A percentile compares a stretch with the other conserved stretches of the same genome.
These are phyloP conservation scores for Tethea ocularis DNA, from an alignment of 2,888 invertebrate genomes.

Conservation along the genomic window DNA sequence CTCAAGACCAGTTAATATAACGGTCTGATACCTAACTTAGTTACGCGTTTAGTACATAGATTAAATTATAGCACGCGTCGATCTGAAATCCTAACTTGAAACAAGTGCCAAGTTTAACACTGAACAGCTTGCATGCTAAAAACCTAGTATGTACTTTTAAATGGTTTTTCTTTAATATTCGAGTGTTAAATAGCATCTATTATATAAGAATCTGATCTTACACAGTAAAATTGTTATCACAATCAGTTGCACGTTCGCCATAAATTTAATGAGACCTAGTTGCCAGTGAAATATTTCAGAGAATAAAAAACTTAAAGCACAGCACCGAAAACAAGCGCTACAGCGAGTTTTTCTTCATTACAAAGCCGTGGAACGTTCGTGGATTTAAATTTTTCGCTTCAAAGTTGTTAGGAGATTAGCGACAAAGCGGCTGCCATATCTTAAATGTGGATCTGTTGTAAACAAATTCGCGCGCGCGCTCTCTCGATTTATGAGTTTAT, in stretches of 20 bases:
- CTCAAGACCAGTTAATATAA: neutral
- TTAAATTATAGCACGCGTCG: neutral
- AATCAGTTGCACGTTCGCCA: neutral
- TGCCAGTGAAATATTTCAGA: constrained; percentile 1
- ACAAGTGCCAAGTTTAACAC: neutral
- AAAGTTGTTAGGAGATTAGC: constrained; percentile 83
- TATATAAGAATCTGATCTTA: neutral
- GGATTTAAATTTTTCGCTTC: constrained; percentile 79
- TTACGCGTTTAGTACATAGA: neutral
- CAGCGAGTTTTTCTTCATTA: constrained; percentile 72
- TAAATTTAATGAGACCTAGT: neutral
- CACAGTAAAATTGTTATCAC: neutral
- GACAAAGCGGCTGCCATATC: constrained; percentile 80
- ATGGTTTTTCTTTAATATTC: neutral
- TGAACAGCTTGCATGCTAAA: neutral
- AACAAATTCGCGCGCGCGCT: constrained; percentile 80
- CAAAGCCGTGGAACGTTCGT: constrained; percentile 50
- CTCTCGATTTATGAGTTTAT: constrained; percentile 82
- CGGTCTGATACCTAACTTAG: neutral
- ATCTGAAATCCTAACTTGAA: neutral
- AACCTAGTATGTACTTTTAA: neutral
- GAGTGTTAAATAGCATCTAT: neutral
- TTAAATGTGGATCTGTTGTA: constrained; percentile 83
- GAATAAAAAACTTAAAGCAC: constrained; percentile 27
- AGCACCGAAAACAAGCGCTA: constrained; percentile 36